Percentiles rank a stretch among this genome's conserved stretches.
These are phyloP conservation scores for Rachycentron canadum DNA, from an alignment of 2,797 vertebrate genomes.

Conservation along the genomic window DNA sequence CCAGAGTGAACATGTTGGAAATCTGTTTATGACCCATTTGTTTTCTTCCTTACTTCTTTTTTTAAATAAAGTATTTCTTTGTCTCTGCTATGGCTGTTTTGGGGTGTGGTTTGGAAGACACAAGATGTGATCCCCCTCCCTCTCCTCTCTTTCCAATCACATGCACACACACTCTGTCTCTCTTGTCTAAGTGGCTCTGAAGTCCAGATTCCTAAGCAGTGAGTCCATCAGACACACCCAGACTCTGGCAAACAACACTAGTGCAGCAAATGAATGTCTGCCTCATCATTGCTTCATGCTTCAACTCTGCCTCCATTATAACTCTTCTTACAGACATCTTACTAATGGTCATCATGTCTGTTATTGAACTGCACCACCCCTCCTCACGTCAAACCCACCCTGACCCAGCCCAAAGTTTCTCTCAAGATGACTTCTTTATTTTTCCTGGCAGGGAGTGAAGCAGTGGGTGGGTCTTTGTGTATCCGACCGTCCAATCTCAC, in stretches of 20 bases:
- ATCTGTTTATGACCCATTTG: neutral
- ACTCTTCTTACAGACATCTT: slow-evolving; percentile 1
- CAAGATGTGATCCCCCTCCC: slow-evolving; percentile 40
- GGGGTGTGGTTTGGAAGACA: slow-evolving; percentile 60
- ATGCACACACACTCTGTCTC: slow-evolving; percentile 27
- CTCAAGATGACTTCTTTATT: slow-evolving; percentile 59
- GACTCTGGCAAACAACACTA: slow-evolving; percentile 55
- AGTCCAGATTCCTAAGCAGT: slow-evolving; percentile 84
- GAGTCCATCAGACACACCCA: slow-evolving; percentile 83
- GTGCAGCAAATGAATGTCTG: slow-evolving; percentile 33
- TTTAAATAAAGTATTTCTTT: neutral
- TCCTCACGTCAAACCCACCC: neutral
- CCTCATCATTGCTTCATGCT: slow-evolving; percentile 16
- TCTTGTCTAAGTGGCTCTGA: slow-evolving; percentile 58
- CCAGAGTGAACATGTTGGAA: slow-evolving; percentile 2
- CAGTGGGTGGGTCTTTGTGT: slow-evolving; percentile 54
- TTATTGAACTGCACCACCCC: slow-evolving; percentile 36
- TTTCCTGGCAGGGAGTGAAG: slow-evolving; percentile 64
- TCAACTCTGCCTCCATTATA: neutral
- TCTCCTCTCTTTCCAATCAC: slow-evolving; percentile 36
- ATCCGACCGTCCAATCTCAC: slow-evolving; percentile 69
- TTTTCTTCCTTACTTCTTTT: neutral
- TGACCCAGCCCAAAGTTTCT: slow-evolving; percentile 53
- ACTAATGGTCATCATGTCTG: neutral
- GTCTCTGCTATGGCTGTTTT: slow-evolving; percentile 22